Conservation (phyloP, 2,797 vertebrate genomes). For the Atherinosoma microstoma region DNA sequence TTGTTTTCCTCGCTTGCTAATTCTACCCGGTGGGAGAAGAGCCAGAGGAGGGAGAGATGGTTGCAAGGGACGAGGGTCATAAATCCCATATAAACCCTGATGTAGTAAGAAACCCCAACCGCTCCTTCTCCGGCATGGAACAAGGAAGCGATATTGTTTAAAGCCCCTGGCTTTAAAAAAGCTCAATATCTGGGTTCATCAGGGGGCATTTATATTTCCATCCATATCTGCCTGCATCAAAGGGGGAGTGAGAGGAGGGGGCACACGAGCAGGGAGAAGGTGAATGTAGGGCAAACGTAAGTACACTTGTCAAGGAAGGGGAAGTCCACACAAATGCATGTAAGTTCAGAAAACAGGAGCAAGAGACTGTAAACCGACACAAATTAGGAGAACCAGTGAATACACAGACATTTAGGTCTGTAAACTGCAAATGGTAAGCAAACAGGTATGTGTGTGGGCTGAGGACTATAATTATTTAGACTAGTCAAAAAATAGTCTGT, state of each 20-base stretch:
- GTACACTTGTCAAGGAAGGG: slow-evolving; percentile 55
- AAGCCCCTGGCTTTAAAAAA: slow-evolving; percentile 79
- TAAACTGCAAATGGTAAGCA: slow-evolving; percentile 55
- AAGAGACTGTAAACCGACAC: slow-evolving; percentile 52
- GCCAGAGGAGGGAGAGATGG: slow-evolving; percentile 64
- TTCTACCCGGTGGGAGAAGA: slow-evolving; percentile 76
- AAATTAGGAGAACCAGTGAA: slow-evolving; percentile 39
- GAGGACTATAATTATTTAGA: slow-evolving; percentile 57
- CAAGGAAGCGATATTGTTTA: slow-evolving; percentile 73
- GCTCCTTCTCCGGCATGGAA: slow-evolving; percentile 55
- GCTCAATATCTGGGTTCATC: slow-evolving; percentile 81
- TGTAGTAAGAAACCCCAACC: slow-evolving; percentile 66
- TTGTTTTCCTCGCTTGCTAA: slow-evolving; percentile 80
- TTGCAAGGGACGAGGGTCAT: slow-evolving; percentile 69
- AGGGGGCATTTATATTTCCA: slow-evolving; percentile 82
- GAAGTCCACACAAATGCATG: slow-evolving; percentile 57
- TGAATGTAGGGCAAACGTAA: slow-evolving; percentile 71
- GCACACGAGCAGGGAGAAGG: slow-evolving; percentile 60
- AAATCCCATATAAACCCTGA: slow-evolving; percentile 78
- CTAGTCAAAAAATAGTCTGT: slow-evolving; percentile 43
- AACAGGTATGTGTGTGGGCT: slow-evolving; percentile 51
- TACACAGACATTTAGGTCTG: slow-evolving; percentile 42
- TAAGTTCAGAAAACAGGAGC: slow-evolving; percentile 45
- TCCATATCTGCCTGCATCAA: slow-evolving; percentile 81
- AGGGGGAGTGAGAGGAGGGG: slow-evolving; percentile 48